phyloP scores from a whole-genome alignment of 2,113 vertebrate genomes.

The Pseudorasbora parva region DNA sequence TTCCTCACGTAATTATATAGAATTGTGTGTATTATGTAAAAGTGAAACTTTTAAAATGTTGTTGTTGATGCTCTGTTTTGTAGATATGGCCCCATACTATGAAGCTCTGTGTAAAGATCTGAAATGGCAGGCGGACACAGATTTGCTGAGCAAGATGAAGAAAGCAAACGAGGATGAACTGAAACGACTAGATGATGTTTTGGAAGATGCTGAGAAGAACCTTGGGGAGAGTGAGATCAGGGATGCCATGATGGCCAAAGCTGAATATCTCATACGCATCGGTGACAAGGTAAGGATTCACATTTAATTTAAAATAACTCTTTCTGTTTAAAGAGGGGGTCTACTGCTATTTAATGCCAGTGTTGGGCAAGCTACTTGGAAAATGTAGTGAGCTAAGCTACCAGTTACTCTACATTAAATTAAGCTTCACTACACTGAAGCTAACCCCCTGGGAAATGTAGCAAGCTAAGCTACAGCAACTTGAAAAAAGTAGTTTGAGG shows the following conservation, averaged over 20 bases:
- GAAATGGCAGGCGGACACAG: conserved; percentile 88
- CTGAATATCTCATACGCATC: conserved; percentile 94
- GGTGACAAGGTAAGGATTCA: conserved; percentile 86
- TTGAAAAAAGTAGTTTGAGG: too few species aligned
- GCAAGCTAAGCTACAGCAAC: too few species aligned
- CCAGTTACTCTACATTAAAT: too few species aligned
- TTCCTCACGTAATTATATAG: not conserved
- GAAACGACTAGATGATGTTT: conserved; percentile 86
- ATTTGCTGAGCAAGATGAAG: conserved; percentile 92
- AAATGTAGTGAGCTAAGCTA: too few species aligned
- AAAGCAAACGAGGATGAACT: conserved; percentile 93
- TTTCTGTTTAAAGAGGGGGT: too few species aligned
- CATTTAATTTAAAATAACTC: too few species aligned
- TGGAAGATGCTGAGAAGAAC: conserved; percentile 95
- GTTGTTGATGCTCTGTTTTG: conserved; percentile 14
- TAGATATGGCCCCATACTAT: conserved; percentile 96
- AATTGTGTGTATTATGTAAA: not conserved
- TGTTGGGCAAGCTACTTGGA: too few species aligned
- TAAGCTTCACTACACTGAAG: too few species aligned
- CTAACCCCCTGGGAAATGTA: too few species aligned
- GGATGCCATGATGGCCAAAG: conserved; percentile 96
- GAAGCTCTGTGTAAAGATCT: conserved; percentile 93
- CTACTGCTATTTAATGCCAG: too few species aligned
- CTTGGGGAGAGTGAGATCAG: conserved; percentile 95
- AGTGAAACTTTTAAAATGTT: not conserved